phyloP scores from a whole-genome alignment of 2,797 vertebrate species.

The Percopsis omiscomaycus region DNA sequence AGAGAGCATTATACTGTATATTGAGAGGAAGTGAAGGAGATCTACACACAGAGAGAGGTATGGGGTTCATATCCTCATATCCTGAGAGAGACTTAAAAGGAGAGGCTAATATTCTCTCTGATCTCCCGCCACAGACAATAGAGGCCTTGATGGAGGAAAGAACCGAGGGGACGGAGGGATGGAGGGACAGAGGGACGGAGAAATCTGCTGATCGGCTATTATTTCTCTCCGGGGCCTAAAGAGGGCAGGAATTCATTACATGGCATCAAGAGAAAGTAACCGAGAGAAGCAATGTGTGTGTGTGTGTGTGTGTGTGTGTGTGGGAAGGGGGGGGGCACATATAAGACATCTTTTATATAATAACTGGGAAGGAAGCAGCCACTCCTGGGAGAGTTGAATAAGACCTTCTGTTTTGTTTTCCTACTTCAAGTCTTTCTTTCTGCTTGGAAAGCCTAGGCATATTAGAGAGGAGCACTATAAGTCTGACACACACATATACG shows the following conservation, averaged over 20 bases:
- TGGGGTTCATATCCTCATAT: slow-evolving; percentile 23
- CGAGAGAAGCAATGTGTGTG: slow-evolving; percentile 8
- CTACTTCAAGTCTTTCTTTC: slow-evolving; percentile 39
- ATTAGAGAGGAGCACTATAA: slow-evolving; percentile 36
- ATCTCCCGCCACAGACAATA: slow-evolving; percentile 59
- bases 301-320: too few relatives aligned
- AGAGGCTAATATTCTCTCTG: slow-evolving; percentile 50
- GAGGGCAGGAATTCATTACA: slow-evolving; percentile 57
- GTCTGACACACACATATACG: slow-evolving; percentile 33
- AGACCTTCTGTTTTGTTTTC: slow-evolving; percentile 29
- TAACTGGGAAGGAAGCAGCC: slow-evolving; percentile 24
- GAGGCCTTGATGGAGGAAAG: slow-evolving; percentile 58
- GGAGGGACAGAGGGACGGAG: slow-evolving; percentile 45
- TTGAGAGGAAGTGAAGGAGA: not conserved
- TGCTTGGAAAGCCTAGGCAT: slow-evolving; percentile 37
- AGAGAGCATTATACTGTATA: not conserved
- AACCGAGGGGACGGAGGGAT: slow-evolving; percentile 7
- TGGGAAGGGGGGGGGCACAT: slow-evolving; percentile 7
- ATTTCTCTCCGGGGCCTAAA: slow-evolving; percentile 47
- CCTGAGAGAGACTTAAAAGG: slow-evolving; percentile 27
- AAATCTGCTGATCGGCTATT: slow-evolving; percentile 40
- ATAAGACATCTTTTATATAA: slow-evolving; percentile 19
- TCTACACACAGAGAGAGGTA: slow-evolving; percentile 9
- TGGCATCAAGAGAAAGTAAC: slow-evolving; percentile 20
- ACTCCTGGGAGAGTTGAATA: slow-evolving; percentile 32